Conservation (phyloP, 2,797 vertebrate genomes). For the Notolepis coatsorum region DNA sequence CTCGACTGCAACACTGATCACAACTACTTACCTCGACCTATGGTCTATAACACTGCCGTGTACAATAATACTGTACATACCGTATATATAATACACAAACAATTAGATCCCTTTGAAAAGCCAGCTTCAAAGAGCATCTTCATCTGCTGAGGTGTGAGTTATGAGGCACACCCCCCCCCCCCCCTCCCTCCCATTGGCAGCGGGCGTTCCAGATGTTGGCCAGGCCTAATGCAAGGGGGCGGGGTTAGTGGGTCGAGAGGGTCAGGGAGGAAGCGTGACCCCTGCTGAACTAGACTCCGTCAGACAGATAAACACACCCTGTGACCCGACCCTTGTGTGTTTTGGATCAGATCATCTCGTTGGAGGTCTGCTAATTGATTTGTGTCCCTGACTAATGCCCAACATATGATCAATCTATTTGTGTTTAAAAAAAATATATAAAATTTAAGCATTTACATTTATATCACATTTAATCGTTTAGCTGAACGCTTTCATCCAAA, state of each 20-base stretch:
- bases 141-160: neutral
- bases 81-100: neutral
- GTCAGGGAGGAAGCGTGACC: slow-evolving; percentile 8
- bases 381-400: slow-evolving; percentile 46
- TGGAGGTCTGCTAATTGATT: slow-evolving; percentile 68
- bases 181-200: neutral
- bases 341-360: slow-evolving; percentile 54
- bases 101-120: neutral
- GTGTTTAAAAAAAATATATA: too few species aligned
- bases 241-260: slow-evolving; percentile 42
- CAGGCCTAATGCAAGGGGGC: slow-evolving; percentile 25
- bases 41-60: too few species aligned
- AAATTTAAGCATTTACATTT: too few species aligned
- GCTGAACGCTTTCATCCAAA: too few species aligned
- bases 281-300: slow-evolving; percentile 47
- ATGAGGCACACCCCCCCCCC: neutral
- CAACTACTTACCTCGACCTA: too few species aligned
- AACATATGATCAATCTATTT: slow-evolving; percentile 61
- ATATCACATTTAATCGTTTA: too few species aligned
- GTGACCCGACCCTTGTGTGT: slow-evolving; percentile 49
- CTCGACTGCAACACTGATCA: too few species aligned
- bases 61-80: too few species aligned
- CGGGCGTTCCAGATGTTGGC: slow-evolving; percentile 61
- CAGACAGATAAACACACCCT: slow-evolving; percentile 55
- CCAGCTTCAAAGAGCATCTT: neutral